phyloP scores from a whole-genome alignment of 2,113 vertebrate genomes.

The Mus spicilegus region DNA sequence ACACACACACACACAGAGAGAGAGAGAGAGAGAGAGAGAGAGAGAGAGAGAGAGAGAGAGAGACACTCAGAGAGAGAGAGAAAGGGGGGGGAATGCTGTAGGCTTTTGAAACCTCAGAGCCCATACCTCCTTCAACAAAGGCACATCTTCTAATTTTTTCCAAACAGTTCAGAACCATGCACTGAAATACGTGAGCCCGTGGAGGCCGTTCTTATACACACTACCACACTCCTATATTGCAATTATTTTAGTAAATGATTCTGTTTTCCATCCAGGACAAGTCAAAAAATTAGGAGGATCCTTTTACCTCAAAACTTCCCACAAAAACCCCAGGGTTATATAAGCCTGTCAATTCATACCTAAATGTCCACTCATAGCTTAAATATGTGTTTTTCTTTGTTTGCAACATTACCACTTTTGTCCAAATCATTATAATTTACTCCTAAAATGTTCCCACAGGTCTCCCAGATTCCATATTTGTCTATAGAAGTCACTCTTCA shows the following conservation, averaged over 20 bases:
- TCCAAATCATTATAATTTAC: not conserved
- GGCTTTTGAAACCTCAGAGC: not conserved
- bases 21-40: not conserved
- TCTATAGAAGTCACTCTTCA: not conserved
- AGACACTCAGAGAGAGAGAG: too few relatives aligned
- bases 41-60: not conserved
- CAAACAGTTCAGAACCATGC: not conserved
- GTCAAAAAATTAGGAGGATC: constrained; percentile 14
- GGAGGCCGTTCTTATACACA: not conserved
- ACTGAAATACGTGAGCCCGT: not conserved
- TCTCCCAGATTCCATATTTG: not conserved
- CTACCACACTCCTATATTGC: not conserved
- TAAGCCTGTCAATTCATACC: not conserved
- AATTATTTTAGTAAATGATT: not conserved
- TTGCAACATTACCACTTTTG: not conserved
- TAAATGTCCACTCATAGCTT: not conserved
- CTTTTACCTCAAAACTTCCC: not conserved
- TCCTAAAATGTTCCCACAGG: not conserved
- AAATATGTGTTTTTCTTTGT: not conserved
- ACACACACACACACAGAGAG: not conserved
- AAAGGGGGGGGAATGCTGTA: not conserved
- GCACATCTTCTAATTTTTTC: not conserved
- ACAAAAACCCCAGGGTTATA: not conserved
- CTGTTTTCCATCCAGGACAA: not conserved
- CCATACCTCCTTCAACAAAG: not conserved